Percentiles rank a stretch among this genome's conserved stretches.
phyloP scores from a whole-genome alignment of 2,888 invertebrate genomes.

The Eledona agricola region DNA sequence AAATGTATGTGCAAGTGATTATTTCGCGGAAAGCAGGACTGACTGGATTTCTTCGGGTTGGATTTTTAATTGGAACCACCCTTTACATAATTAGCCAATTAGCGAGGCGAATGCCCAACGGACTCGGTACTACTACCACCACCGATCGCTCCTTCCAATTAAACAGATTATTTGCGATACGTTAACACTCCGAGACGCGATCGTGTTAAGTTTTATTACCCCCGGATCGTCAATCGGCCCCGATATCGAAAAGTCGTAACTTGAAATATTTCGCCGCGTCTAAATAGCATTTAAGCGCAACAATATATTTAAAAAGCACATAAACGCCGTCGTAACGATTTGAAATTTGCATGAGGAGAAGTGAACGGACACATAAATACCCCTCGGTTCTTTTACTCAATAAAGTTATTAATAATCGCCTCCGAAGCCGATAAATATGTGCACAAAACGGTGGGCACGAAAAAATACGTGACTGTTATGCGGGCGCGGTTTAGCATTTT shows the following conservation, averaged over 20 bases:
- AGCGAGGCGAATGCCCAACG: conserved; percentile 2
- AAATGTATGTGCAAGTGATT: conserved; percentile 36
- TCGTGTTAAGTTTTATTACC: conserved; percentile 33
- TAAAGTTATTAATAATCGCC: conserved; percentile 41
- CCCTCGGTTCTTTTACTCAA: conserved; percentile 29
- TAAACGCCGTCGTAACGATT: conserved; percentile 36
- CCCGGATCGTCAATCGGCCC: conserved; percentile 27
- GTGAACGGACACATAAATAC: conserved; percentile 39
- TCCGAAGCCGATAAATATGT: conserved; percentile 26
- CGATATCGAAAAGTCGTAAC: conserved; percentile 33
- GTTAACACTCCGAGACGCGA: conserved; percentile 5
- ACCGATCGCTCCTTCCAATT: background rate
- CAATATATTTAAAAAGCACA: conserved; percentile 35
- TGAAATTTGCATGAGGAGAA: conserved; percentile 38
- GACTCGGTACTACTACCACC: conserved; percentile 5
- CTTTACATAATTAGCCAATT: conserved; percentile 12
- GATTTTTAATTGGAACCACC: conserved; percentile 6
- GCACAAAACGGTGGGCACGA: conserved; percentile 14
- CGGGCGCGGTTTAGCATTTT: conserved; percentile 42
- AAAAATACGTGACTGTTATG: conserved; percentile 29
- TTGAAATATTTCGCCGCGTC: conserved; percentile 35
- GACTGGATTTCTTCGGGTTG: conserved; percentile 14
- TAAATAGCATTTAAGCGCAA: conserved; percentile 34
- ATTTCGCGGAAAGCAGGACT: conserved; percentile 18
- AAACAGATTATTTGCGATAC: background rate